These are phyloP conservation scores for Peribatodes rhomboidaria DNA, from an alignment of 2,888 invertebrate genomes.

Conservation along the genomic window DNA sequence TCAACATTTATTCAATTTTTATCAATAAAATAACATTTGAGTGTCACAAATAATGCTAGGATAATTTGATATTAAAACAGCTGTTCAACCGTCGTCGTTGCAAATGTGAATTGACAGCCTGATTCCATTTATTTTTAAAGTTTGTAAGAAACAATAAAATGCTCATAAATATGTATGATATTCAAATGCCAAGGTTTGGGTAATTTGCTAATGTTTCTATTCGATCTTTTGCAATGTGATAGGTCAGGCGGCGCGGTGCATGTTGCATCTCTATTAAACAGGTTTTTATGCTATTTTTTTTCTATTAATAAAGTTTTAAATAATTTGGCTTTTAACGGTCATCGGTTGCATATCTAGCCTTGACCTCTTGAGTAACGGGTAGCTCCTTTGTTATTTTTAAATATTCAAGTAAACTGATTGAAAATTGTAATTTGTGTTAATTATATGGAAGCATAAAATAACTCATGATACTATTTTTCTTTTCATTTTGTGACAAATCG, in stretches of 20 bases:
- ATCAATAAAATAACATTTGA: no score
- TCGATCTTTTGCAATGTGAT: conserved; percentile 19
- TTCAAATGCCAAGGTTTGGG: conserved; percentile 31
- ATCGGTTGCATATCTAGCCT: conserved; percentile 1
- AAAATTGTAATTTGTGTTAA: no score
- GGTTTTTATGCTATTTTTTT: conserved; percentile 4
- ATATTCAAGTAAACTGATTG: no score
- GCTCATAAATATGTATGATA: background rate
- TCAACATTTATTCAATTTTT: no score
- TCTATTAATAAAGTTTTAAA: background rate
- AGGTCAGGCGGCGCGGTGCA: conserved; percentile 29
- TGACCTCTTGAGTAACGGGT: background rate
- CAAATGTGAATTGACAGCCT: no score
- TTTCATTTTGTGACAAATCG: no score
- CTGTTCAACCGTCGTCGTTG: no score
- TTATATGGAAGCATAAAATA: no score
- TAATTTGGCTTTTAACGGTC: conserved; percentile 10
- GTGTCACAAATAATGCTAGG: no score
- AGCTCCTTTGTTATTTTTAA: background rate
- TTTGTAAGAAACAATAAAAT: background rate
- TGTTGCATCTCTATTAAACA: conserved; percentile 8
- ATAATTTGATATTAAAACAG: no score
- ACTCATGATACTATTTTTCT: background rate
- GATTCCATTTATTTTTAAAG: background rate
- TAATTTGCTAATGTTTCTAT: conserved; percentile 13